Evolutionary conservation across 2,113 vertebrate species (phyloP), one percentile per base, ranked within the genome.

Genomic region (Passer montanus): DNA sequence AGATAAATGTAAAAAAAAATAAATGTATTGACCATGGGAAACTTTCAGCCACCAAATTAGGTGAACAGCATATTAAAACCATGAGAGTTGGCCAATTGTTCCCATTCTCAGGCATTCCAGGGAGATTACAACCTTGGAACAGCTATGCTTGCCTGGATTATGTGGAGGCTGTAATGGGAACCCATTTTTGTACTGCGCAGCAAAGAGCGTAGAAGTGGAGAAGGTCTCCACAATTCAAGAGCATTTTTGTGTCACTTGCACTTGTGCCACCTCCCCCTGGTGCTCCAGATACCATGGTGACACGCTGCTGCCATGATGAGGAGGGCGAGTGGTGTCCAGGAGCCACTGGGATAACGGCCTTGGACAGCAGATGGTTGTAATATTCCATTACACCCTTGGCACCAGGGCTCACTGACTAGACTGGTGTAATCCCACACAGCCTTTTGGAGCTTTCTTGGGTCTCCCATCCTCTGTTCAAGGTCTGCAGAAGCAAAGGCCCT

Each of bases 361-460:
- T 82, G 23, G 70, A 77, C 87, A 90, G 20, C 96, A 96, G 94
- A 95, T 90, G 89, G 84, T 87, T 89, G 18, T 84, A 84, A 73
- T 80, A 94, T 73, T 44, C 49, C 87, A 87, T 95, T 95, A 94
- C 58, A 89, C 81, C 74, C 81, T 89, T 96, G 93, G 93, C 95
- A 95, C 53, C 55, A 28, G 24, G 21, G 66, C 49, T 87, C n/a
- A 56, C 56, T 69, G 81, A 64, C 80, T 64, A 66, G 67, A 56
- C 84, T 26, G 46, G 67, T 93, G 83, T 90, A 85, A 94, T 79
- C 74, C 63, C 89, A 91, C 72, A 75, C 41, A 89, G 58, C 0
- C 0, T 91, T 94, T 91, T 85, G 66, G 66, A 96, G 84, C 58
- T 69, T 76, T 85, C 74, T 85, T 95, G 89, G 67, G 87, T 87